Evolutionary conservation across 2,113 vertebrate species (phyloP).

Genomic region (cattle (Bos taurus)): DNA sequence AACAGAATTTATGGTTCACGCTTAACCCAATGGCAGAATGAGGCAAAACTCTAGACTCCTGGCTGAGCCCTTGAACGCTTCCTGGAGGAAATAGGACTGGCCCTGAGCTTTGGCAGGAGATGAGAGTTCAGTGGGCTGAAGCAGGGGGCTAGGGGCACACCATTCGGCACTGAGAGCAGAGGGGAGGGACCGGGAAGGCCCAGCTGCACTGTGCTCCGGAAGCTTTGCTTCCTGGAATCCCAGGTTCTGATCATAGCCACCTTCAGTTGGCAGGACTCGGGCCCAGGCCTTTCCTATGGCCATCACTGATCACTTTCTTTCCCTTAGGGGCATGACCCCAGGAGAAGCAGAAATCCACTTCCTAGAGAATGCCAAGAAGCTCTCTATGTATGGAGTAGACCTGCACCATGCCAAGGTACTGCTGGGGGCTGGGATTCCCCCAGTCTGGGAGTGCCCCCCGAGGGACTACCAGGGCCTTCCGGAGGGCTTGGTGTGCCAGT

Average conservation of each 20-base stretch:
- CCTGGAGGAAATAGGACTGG: background rate
- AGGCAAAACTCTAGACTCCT: background rate
- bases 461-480: background rate
- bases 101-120: background rate
- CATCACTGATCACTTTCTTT: background rate
- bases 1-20: background rate
- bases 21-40: background rate
- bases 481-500: background rate
- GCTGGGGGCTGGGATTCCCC: background rate
- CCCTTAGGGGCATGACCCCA: constrained; percentile 93
- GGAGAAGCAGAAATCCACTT: constrained; percentile 99
- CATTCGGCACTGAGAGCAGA: background rate
- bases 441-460: background rate
- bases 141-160: background rate
- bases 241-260: background rate
- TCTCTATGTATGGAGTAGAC: constrained; percentile 99
- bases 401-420: constrained; percentile 97
- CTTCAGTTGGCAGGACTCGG: background rate
- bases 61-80: background rate
- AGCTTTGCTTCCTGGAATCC: background rate
- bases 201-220: background rate
- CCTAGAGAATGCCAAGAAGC: constrained; percentile 98
- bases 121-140: background rate
- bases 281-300: background rate
- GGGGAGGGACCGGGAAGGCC: background rate